Conservation (phyloP, 2,888 invertebrate genomes). For the Pediacus dermestoides region DNA sequence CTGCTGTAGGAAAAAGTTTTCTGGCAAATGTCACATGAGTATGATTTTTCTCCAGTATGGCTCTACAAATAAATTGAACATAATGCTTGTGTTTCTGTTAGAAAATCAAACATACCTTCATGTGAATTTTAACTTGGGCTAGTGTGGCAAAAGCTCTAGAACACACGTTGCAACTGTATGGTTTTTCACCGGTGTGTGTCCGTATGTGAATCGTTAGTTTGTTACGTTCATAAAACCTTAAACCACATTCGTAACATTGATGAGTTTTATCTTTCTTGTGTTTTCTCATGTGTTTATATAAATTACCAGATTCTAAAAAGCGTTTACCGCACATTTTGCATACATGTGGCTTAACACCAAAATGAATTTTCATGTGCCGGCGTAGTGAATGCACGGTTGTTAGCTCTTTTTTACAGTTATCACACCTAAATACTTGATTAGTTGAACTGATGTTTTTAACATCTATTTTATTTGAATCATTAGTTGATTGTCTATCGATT, state of each 20-base stretch:
- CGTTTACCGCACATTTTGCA: conserved; percentile 28
- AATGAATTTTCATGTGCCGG: conserved; percentile 30
- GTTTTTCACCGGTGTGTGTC: conserved; percentile 37
- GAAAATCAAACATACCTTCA: conserved; percentile 25
- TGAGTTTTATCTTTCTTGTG: conserved; percentile 35
- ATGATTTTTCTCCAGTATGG: conserved; percentile 34
- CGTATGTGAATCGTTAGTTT: conserved; percentile 35
- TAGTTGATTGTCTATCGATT: too few relatives aligned
- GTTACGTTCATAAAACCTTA: conserved; percentile 36
- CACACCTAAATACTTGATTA: too few relatives aligned
- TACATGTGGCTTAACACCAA: conserved; percentile 23
- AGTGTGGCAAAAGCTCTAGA: conserved; percentile 30
- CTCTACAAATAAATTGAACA: conserved; percentile 21
- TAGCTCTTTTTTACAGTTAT: conserved; percentile 28
- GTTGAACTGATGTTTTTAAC: too few relatives aligned
- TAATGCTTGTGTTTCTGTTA: background rate
- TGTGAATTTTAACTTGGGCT: conserved; percentile 33
- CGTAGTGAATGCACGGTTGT: conserved; percentile 28
- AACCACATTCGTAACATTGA: conserved; percentile 35
- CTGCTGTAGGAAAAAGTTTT: conserved; percentile 35
- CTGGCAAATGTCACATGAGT: conserved; percentile 32
- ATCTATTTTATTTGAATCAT: too few relatives aligned
- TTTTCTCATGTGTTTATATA: conserved; percentile 32
- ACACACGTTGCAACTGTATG: conserved; percentile 32
- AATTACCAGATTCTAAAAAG: conserved; percentile 32